phyloP scores from a whole-genome alignment of 2,888 invertebrate genomes.

The Axea sp. region DNA sequence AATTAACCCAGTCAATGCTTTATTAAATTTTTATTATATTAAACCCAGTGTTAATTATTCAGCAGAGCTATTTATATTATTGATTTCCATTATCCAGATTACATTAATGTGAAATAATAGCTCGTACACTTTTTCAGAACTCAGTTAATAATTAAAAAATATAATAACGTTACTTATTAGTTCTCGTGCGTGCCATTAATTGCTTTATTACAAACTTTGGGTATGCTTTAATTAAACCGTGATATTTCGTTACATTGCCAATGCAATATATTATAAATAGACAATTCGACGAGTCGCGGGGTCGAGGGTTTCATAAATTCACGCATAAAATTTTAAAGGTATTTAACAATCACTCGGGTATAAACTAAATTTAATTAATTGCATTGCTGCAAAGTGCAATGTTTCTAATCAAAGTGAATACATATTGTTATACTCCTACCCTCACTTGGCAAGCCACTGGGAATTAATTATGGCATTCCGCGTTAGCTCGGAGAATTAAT shows the following conservation, averaged over 20 bases:
- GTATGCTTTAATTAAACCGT: slow-evolving; percentile 56
- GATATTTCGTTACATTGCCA: slow-evolving; percentile 42
- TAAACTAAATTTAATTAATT: slow-evolving; percentile 78
- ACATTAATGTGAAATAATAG: slow-evolving; percentile 52
- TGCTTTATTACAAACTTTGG: slow-evolving; percentile 50
- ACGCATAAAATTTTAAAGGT: slow-evolving; percentile 62
- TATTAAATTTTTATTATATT: slow-evolving; percentile 53
- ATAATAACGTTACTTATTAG: slow-evolving; percentile 50
- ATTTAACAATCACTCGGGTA: slow-evolving; percentile 75
- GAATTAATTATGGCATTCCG: slow-evolving; percentile 79
- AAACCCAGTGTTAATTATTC: slow-evolving; percentile 51
- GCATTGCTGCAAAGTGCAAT: slow-evolving; percentile 69
- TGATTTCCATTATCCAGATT: slow-evolving; percentile 55
- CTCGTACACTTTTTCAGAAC: slow-evolving; percentile 15
- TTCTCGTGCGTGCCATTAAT: slow-evolving; percentile 48
- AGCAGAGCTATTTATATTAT: slow-evolving; percentile 48
- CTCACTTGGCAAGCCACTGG: slow-evolving; percentile 68
- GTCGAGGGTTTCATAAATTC: slow-evolving; percentile 27
- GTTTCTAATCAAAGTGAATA: slow-evolving; percentile 76
- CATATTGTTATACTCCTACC: slow-evolving; percentile 75
- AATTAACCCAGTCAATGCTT: slow-evolving; percentile 41
- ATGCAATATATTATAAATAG: slow-evolving; percentile 47
- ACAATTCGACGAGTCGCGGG: slow-evolving; percentile 5
- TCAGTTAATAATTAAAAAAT: slow-evolving; percentile 50
- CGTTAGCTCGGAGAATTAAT: slow-evolving; percentile 78